Evolutionary conservation across 1,140 invertebrate genomes (phyloP).

Genomic region (Psix sp.): DNA sequence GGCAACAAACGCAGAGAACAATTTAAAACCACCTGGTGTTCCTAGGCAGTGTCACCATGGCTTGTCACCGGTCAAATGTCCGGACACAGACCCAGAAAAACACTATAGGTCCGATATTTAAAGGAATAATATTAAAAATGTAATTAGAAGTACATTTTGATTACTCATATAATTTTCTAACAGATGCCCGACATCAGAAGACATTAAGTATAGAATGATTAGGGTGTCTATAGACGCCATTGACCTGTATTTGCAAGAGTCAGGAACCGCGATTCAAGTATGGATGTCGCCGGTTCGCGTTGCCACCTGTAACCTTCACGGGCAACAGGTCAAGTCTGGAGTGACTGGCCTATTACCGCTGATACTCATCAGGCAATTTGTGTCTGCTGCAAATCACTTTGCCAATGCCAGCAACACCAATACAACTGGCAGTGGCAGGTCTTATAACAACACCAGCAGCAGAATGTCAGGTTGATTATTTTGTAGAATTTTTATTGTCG

Average conservation of each 20-base stretch:
- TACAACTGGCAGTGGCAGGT: conserved; percentile 78
- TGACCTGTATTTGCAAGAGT: conserved; percentile 94
- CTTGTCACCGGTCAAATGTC: conserved; percentile 85
- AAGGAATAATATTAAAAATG: too few species aligned
- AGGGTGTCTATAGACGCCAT: conserved; percentile 93
- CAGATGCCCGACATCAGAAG: conserved; percentile 89
- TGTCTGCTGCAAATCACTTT: conserved; percentile 78
- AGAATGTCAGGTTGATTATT: conserved; percentile 72
- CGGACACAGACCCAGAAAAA: conserved; percentile 83
- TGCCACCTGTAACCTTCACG: conserved; percentile 95
- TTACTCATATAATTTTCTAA: conserved; percentile 13
- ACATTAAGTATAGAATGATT: conserved; percentile 97
- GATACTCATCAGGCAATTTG: conserved; percentile 84
- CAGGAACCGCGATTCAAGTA: conserved; percentile 89
- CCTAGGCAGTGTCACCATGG: conserved; percentile 92
- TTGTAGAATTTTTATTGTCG: too few species aligned
- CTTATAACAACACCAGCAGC: conserved; percentile 72
- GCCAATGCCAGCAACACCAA: conserved; percentile 78
- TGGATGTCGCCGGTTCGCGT: conserved; percentile 92
- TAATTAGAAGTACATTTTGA: too few species aligned
- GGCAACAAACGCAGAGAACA: conserved; percentile 92
- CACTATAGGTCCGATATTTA: conserved; percentile 84
- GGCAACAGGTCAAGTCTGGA: conserved; percentile 91
- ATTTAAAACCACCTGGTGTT: conserved; percentile 84
- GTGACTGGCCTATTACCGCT: conserved; percentile 92